These are phyloP conservation scores for Neria commutata DNA, from an alignment of 2,888 invertebrate genomes.

Conservation along the genomic window DNA sequence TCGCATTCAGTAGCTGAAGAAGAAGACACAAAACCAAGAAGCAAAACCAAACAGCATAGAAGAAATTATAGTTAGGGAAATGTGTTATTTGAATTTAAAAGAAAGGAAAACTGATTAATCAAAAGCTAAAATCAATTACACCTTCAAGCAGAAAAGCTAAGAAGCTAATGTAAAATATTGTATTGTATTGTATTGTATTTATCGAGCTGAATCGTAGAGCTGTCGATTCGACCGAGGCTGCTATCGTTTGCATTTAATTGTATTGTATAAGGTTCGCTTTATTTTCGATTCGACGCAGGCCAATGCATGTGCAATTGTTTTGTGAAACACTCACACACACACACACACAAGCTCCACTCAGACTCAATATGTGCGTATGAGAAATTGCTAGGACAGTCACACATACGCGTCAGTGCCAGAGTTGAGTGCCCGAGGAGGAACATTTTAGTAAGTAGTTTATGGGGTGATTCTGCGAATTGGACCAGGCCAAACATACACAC, in stretches of 20 bases:
- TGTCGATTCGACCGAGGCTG: not conserved
- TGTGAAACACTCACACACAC: not conserved
- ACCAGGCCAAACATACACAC: not conserved
- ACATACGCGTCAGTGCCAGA: no score
- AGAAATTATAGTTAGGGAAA: slow-evolving; percentile 37
- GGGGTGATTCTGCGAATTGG: not conserved
- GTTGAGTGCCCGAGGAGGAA: no score
- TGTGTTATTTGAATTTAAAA: slow-evolving; percentile 24
- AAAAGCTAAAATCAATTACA: slow-evolving; percentile 11
- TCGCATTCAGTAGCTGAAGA: no score
- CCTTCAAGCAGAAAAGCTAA: not conserved
- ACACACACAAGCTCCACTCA: not conserved
- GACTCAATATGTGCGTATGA: no score
- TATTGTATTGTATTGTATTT: not conserved
- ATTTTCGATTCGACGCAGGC: no score
- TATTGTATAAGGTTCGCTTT: no score
- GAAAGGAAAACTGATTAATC: slow-evolving; percentile 7
- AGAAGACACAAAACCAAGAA: no score
- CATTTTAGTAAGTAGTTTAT: not conserved
- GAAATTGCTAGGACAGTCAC: no score
- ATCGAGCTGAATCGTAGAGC: no score
- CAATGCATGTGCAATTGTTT: slow-evolving; percentile 1
- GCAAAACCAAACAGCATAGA: no score
- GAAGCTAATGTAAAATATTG: not conserved
- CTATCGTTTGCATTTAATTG: no score